These are phyloP conservation scores for Drosophila pullipes DNA, from an alignment of 2,888 invertebrate species.

Conservation along the genomic window DNA sequence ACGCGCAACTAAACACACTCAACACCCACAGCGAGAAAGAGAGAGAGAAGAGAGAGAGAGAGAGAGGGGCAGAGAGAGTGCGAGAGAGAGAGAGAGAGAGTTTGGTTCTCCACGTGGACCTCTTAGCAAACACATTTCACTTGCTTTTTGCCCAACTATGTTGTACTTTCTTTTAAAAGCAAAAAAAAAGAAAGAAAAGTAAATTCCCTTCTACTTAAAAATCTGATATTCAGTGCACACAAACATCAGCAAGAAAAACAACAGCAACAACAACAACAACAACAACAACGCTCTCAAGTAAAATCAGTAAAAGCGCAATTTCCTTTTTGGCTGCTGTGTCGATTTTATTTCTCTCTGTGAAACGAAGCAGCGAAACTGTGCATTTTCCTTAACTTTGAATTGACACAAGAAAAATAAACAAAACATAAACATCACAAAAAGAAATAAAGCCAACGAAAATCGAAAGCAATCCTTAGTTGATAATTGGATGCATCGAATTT, in stretches of 20 bases:
- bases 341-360: conserved; percentile 27
- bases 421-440: not conserved
- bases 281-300: conserved; percentile 25
- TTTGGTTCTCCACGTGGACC: conserved; percentile 9
- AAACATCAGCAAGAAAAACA: conserved; percentile 26
- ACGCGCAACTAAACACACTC: conserved; percentile 71
- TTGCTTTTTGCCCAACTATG: conserved; percentile 30
- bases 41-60: not conserved
- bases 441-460: not conserved
- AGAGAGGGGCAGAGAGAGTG: not conserved
- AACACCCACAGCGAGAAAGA: conserved; percentile 23
- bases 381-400: conserved; percentile 26
- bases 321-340: conserved; percentile 49
- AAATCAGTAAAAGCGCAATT: conserved; percentile 71
- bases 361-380: conserved; percentile 31
- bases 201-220: conserved; percentile 24
- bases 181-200: conserved; percentile 20
- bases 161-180: conserved; percentile 62
- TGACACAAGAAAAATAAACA: not conserved
- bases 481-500: conserved; percentile 27
- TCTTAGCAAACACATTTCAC: conserved; percentile 15
- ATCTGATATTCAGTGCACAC: conserved; percentile 29
- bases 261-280: not conserved
- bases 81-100: not conserved
- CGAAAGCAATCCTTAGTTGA: conserved; percentile 14